Evolutionary conservation across 2,797 vertebrate genomes (phyloP).

Genomic region (Balearica regulorum): DNA sequence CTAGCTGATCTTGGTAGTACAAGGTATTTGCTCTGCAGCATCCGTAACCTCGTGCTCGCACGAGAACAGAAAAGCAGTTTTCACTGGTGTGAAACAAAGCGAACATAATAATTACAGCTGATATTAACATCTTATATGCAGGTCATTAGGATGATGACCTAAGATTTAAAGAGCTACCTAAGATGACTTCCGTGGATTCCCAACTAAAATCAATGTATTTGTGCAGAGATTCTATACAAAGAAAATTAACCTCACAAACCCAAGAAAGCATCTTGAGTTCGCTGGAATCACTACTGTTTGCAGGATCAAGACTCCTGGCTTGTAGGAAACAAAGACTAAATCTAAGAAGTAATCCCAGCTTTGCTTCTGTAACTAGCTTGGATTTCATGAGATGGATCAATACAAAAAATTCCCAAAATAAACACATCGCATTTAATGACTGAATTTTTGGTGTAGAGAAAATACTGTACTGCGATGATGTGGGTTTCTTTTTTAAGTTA

Average conservation of each 20-base stretch:
- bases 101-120: neutral
- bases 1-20: neutral
- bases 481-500: neutral
- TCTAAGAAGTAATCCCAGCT: neutral
- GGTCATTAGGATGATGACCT: neutral
- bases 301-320: neutral
- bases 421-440: neutral
- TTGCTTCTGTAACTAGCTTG: neutral
- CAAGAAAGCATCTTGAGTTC: neutral
- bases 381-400: neutral
- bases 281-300: neutral
- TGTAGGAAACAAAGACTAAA: neutral
- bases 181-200: neutral
- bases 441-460: neutral
- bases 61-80: neutral
- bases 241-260: neutral
- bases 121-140: neutral
- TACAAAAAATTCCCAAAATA: neutral
- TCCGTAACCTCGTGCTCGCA: neutral
- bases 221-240: neutral
- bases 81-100: neutral
- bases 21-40: neutral
- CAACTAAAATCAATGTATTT: neutral
- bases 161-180: neutral
- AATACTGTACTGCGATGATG: neutral